phyloP scores from a whole-genome alignment of 2,113 vertebrate genomes.

The Chauna torquata region DNA sequence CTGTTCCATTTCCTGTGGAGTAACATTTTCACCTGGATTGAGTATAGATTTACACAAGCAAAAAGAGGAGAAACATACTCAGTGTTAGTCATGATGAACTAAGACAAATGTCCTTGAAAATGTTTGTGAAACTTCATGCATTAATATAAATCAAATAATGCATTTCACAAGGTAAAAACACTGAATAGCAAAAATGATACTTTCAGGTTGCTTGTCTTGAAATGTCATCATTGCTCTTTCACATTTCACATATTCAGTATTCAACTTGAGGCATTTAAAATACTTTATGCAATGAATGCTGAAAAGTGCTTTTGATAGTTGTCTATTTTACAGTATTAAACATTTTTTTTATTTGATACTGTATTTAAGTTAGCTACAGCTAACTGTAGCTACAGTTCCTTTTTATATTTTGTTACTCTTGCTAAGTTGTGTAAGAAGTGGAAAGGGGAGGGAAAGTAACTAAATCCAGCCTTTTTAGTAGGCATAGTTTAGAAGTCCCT shows the following conservation, averaged over 20 bases:
- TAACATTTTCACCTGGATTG: not conserved
- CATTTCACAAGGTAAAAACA: not conserved
- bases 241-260: not conserved
- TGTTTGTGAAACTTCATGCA: not conserved
- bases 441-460: not conserved
- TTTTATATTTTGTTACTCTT: not conserved
- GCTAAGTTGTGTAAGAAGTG: not conserved
- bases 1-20: not conserved
- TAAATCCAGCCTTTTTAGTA: not conserved
- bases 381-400: not conserved
- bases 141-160: not conserved
- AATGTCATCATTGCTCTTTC: not conserved
- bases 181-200: not conserved
- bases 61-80: not conserved
- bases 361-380: not conserved
- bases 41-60: not conserved
- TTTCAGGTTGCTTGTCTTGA: not conserved
- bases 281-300: not conserved
- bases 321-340: not conserved
- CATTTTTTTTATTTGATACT: too few relatives aligned
- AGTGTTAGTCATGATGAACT: not conserved
- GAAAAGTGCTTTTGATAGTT: not conserved
- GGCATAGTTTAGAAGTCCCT: not conserved
- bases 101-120: not conserved
- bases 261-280: not conserved